Conservation (phyloP, 2,888 invertebrate genomes). For the Theodoxus fluviatilis region DNA sequence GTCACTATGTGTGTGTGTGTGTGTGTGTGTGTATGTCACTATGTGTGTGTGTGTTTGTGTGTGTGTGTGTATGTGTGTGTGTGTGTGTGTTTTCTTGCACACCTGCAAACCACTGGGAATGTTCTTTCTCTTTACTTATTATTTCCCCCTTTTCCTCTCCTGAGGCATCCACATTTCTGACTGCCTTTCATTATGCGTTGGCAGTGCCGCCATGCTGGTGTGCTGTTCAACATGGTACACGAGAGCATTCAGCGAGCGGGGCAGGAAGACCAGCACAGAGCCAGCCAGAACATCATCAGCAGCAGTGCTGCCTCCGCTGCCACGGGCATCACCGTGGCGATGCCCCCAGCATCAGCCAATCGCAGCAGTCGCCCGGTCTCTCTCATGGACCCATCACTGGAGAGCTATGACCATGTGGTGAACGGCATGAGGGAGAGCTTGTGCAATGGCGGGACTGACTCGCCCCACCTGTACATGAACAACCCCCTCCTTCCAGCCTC, state of each 20-base stretch:
- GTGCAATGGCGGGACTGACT: slow-evolving; percentile 26
- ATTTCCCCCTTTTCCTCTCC: no score
- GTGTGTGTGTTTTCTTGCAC: no score
- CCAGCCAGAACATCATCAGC: slow-evolving; percentile 41
- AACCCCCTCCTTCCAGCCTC: slow-evolving; percentile 31
- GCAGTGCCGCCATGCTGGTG: slow-evolving; percentile 81
- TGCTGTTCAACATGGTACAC: slow-evolving; percentile 86
- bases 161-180: no score
- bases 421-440: slow-evolving; percentile 21
- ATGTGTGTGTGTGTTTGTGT: no score
- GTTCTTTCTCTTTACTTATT: no score
- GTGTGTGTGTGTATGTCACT: no score
- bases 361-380: slow-evolving; percentile 21
- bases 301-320: slow-evolving; percentile 17
- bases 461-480: slow-evolving; percentile 41
- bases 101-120: no score
- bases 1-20: no score
- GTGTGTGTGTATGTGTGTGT: no score
- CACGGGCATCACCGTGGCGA: slow-evolving; percentile 18
- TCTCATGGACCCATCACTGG: slow-evolving; percentile 14
- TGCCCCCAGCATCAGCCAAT: slow-evolving; percentile 7
- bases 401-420: slow-evolving; percentile 6
- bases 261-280: slow-evolving; percentile 40
- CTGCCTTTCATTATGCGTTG: no score
- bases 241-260: slow-evolving; percentile 72